phyloP scores from a whole-genome alignment of 2,888 invertebrate species.

The Hydraecia micacea region DNA sequence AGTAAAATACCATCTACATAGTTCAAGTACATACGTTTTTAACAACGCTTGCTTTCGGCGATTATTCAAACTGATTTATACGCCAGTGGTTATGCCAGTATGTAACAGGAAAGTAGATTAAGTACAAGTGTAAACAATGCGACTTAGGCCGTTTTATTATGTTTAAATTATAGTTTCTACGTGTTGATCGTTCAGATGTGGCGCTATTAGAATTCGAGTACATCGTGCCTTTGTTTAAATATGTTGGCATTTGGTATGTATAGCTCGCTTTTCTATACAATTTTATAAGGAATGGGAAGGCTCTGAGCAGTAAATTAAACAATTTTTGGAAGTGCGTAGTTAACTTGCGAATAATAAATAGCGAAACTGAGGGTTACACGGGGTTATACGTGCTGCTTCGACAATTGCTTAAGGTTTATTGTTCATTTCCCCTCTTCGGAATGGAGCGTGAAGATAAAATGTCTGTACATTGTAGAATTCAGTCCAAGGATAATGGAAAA shows the following conservation, averaged over 20 bases:
- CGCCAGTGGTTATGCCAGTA: constrained; percentile 65
- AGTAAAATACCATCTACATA: constrained; percentile 65
- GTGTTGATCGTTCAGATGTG: constrained; percentile 50
- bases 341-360: constrained; percentile 57
- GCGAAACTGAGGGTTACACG: constrained; percentile 22
- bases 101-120: constrained; percentile 68
- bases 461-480: constrained; percentile 34
- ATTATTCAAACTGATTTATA: constrained; percentile 83
- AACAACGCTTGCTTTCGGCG: constrained; percentile 74
- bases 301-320: constrained; percentile 53
- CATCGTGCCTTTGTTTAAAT: constrained; percentile 46
- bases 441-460: constrained; percentile 41
- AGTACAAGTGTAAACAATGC: constrained; percentile 61
- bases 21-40: constrained; percentile 62
- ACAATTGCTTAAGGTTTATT: constrained; percentile 26
- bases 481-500: constrained; percentile 10
- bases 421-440: constrained; percentile 34
- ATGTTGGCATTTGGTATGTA: constrained; percentile 60
- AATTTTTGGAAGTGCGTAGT: constrained; percentile 48
- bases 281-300: constrained; percentile 36
- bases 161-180: constrained; percentile 62
- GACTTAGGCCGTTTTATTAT: constrained; percentile 46
- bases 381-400: constrained; percentile 35
- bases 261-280: constrained; percentile 26
- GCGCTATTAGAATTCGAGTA: constrained; percentile 54